A percentile compares a stretch with the other conserved stretches of the same genome.
These are phyloP conservation scores for Plecotus auritus DNA, from an alignment of 2,113 vertebrate species.

Conservation along the genomic window DNA sequence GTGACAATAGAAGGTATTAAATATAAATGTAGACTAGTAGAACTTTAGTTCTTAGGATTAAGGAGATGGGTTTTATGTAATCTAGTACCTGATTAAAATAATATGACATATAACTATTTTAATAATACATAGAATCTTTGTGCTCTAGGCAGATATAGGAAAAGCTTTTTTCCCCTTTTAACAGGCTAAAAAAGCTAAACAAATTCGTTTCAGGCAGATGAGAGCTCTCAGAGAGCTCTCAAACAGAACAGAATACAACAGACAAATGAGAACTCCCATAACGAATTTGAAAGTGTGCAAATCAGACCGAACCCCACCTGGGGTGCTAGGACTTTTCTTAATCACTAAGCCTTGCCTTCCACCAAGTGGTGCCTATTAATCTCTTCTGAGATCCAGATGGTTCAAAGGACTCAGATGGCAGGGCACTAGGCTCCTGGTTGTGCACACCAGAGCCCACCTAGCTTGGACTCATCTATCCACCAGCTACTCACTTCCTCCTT, in stretches of 20 bases:
- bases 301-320: not conserved
- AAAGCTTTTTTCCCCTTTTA: not conserved
- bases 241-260: not conserved
- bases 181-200: not conserved
- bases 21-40: not conserved
- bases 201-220: not conserved
- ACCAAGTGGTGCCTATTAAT: not conserved
- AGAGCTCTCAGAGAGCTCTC: not conserved
- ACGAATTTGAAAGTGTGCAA: not conserved
- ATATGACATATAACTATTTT: not conserved
- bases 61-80: not conserved
- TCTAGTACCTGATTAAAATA: not conserved
- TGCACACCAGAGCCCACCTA: not conserved
- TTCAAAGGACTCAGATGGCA: not conserved
- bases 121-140: not conserved
- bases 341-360: not conserved
- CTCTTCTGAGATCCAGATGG: not conserved
- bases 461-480: not conserved
- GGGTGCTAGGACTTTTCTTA: not conserved
- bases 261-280: not conserved
- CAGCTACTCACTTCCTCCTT: not conserved
- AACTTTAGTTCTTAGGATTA: not conserved
- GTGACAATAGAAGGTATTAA: not conserved
- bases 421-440: not conserved
- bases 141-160: not conserved